phyloP scores from a whole-genome alignment of 2,888 invertebrate species.

The Agriopis aurantiaria region DNA sequence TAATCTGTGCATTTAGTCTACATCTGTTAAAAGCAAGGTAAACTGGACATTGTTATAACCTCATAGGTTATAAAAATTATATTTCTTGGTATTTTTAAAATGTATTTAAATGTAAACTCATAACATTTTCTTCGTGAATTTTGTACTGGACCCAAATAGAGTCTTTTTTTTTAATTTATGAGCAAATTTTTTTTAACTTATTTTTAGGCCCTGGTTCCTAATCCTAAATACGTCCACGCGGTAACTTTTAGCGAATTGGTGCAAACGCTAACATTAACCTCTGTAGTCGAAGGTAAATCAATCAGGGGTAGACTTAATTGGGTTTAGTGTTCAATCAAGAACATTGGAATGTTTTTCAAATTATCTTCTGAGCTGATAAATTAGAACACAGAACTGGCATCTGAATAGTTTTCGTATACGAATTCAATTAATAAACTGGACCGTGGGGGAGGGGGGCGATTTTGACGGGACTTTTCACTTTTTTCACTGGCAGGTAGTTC shows the following conservation, averaged over 20 bases:
- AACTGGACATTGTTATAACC: too few species aligned
- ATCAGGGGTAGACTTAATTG: slow-evolving; percentile 41
- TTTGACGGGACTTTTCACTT: neutral
- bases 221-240: slow-evolving; percentile 7
- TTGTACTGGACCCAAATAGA: too few species aligned
- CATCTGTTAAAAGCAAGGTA: too few species aligned
- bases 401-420: neutral
- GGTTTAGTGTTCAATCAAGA: slow-evolving; percentile 27
- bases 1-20: too few species aligned
- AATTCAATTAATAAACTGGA: too few species aligned
- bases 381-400: neutral
- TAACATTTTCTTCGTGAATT: too few species aligned
- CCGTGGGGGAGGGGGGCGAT: neutral
- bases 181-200: too few species aligned
- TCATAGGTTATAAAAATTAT: too few species aligned
- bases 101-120: too few species aligned
- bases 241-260: slow-evolving; percentile 48
- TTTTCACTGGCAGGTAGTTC: too few species aligned
- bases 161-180: too few species aligned
- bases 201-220: neutral
- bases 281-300: slow-evolving; percentile 40
- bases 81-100: too few species aligned
- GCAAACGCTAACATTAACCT: slow-evolving; percentile 47
- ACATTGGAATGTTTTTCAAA: slow-evolving; percentile 28
- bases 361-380: slow-evolving; percentile 1